Conservation (phyloP, 1,140 invertebrate genomes). For the Dinoponera quadriceps region DNA sequence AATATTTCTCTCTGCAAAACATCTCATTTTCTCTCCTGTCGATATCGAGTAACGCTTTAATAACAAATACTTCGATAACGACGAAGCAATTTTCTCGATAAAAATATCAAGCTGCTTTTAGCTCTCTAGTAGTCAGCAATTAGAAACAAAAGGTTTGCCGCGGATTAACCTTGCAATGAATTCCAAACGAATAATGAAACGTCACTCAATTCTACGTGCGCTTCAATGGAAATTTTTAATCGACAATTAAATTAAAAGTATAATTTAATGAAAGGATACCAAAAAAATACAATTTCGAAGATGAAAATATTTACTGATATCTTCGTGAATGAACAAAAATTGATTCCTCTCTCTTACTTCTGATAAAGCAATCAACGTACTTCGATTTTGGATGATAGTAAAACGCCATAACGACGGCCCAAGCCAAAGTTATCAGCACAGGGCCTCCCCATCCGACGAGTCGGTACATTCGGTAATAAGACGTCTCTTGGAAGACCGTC, state of each 20-base stretch:
- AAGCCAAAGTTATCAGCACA: constrained; percentile 89
- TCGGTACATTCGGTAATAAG: constrained; percentile 90
- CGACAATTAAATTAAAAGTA: not conserved
- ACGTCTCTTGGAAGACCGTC: constrained; percentile 92
- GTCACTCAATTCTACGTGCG: no score
- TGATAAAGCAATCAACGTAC: constrained; percentile 74
- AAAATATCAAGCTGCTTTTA: not conserved
- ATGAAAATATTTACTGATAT: not conserved
- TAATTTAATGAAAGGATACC: no score
- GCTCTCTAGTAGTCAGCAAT: not conserved
- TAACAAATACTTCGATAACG: not conserved
- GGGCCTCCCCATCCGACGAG: constrained; percentile 94
- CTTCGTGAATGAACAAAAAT: not conserved
- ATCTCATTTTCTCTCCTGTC: no score
- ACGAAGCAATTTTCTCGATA: not conserved
- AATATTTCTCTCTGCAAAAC: constrained; percentile 17
- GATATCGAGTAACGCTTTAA: not conserved
- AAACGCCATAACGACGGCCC: constrained; percentile 89
- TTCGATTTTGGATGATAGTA: constrained; percentile 84
- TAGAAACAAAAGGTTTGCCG: not conserved
- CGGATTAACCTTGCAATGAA: not conserved
- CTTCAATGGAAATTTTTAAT: not conserved
- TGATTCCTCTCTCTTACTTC: not conserved
- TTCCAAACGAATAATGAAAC: not conserved
- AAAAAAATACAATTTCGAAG: not conserved